phyloP scores from a whole-genome alignment of 2,888 invertebrate genomes.

The Temnothorax unifasciatus region DNA sequence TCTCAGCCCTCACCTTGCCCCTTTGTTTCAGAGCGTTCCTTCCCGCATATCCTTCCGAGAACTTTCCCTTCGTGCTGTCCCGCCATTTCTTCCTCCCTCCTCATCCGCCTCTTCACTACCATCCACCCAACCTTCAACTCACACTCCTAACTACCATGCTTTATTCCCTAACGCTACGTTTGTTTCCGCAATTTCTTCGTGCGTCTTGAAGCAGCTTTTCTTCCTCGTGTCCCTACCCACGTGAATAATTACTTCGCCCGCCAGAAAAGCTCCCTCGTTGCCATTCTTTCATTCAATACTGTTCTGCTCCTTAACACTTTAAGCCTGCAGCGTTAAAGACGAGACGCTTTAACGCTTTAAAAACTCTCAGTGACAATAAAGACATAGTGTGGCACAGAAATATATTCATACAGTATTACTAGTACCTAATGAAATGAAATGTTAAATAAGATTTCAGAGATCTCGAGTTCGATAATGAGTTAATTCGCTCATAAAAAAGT shows the following conservation, averaged over 20 bases:
- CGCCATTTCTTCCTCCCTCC: slow-evolving; percentile 43
- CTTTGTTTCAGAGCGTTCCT: slow-evolving; percentile 35
- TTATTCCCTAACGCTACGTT: slow-evolving; percentile 69
- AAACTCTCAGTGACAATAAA: not conserved
- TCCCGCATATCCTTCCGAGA: slow-evolving; percentile 41
- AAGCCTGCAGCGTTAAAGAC: slow-evolving; percentile 16
- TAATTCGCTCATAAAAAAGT: not conserved
- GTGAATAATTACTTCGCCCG: slow-evolving; percentile 76
- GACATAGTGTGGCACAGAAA: not conserved
- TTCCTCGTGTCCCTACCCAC: slow-evolving; percentile 60
- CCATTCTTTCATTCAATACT: slow-evolving; percentile 18
- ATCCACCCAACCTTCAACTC: slow-evolving; percentile 42
- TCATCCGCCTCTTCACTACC: slow-evolving; percentile 35
- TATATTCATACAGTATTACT: not conserved
- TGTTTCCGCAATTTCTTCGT: slow-evolving; percentile 62
- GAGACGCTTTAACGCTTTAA: slow-evolving; percentile 21
- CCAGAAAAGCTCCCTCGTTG: slow-evolving; percentile 50
- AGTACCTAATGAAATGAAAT: not conserved
- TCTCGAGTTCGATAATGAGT: not conserved
- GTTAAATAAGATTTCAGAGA: not conserved
- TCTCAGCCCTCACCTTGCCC: slow-evolving; percentile 21
- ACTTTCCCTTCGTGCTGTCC: slow-evolving; percentile 44
- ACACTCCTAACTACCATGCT: slow-evolving; percentile 45
- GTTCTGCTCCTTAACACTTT: slow-evolving; percentile 26
- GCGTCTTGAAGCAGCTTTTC: slow-evolving; percentile 49